Evolutionary conservation across 2,113 vertebrate species (phyloP).

Genomic region (Anolis carolinensis): DNA sequence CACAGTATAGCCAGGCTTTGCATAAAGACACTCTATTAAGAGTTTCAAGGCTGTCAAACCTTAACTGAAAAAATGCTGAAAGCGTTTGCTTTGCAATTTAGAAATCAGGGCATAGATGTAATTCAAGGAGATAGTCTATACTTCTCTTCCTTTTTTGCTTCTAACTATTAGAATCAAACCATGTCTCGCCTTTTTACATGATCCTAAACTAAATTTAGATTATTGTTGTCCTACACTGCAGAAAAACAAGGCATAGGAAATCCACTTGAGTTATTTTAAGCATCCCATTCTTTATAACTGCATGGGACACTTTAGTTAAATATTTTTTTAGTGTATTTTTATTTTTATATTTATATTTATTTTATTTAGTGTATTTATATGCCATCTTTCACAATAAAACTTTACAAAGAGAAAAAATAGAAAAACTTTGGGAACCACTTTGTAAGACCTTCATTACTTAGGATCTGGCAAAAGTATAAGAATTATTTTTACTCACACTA

Average conservation of each 20-base stretch:
- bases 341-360: neutral
- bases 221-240: slow-evolving; percentile 31
- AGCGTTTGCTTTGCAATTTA: neutral
- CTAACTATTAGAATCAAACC: neutral
- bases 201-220: rapidly evolving
- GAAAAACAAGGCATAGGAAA: slow-evolving; percentile 8
- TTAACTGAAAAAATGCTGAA: neutral
- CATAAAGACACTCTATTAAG: neutral
- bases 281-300: neutral
- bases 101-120: slow-evolving; percentile 10
- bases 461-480: too few species aligned
- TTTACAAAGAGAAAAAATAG: too few species aligned
- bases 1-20: rapidly evolving
- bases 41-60: neutral
- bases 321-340: too few species aligned
- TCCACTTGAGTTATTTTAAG: rapidly evolving
- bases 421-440: too few species aligned
- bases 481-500: too few species aligned
- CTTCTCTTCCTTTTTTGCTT: slow-evolving; percentile 24
- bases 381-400: too few species aligned
- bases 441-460: too few species aligned
- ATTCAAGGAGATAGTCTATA: neutral
- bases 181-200: neutral
- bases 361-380: neutral
- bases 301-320: slow-evolving; percentile 5